Evolutionary conservation across 2,797 vertebrate species (phyloP).

Genomic region (Periophthalmus magnuspinnatus): DNA sequence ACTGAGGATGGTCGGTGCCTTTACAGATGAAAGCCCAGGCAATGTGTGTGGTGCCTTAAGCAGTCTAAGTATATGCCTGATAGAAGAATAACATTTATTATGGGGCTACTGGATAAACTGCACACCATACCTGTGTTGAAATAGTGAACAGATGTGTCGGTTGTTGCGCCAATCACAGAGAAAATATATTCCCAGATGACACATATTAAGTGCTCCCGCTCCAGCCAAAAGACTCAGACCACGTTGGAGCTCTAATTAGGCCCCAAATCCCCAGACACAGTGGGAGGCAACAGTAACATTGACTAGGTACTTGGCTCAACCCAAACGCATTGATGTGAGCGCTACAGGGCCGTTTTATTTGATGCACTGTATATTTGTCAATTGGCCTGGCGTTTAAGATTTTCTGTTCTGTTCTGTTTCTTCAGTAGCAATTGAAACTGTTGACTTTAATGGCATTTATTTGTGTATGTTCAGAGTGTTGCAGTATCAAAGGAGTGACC

Average conservation of each 20-base stretch:
- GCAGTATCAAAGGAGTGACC: neutral
- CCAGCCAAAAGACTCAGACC: slow-evolving; percentile 27
- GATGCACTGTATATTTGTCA: slow-evolving; percentile 15
- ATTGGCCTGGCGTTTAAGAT: neutral
- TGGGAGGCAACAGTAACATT: slow-evolving; percentile 41
- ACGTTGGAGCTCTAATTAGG: slow-evolving; percentile 10
- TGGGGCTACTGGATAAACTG: slow-evolving; percentile 6
- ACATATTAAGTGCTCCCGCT: slow-evolving; percentile 9
- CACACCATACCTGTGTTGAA: slow-evolving; percentile 11
- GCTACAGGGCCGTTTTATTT: slow-evolving; percentile 28
- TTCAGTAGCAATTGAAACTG: neutral
- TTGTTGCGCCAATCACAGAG: slow-evolving; percentile 5
- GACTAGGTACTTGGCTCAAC: slow-evolving; percentile 28
- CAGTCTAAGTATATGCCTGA: neutral
- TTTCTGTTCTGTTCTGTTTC: neutral
- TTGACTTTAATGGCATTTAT: neutral
- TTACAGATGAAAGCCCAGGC: slow-evolving; percentile 9
- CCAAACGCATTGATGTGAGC: slow-evolving; percentile 25
- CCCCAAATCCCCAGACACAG: slow-evolving; percentile 21
- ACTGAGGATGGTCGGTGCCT: neutral
- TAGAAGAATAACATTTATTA: slow-evolving; percentile 17
- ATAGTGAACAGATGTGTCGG: neutral
- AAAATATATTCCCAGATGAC: slow-evolving; percentile 8
- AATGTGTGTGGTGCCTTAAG: slow-evolving; percentile 10
- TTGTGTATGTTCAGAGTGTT: neutral